These are phyloP conservation scores for Lagopus leucura DNA, from an alignment of 2,113 vertebrate species.

Conservation along the genomic window DNA sequence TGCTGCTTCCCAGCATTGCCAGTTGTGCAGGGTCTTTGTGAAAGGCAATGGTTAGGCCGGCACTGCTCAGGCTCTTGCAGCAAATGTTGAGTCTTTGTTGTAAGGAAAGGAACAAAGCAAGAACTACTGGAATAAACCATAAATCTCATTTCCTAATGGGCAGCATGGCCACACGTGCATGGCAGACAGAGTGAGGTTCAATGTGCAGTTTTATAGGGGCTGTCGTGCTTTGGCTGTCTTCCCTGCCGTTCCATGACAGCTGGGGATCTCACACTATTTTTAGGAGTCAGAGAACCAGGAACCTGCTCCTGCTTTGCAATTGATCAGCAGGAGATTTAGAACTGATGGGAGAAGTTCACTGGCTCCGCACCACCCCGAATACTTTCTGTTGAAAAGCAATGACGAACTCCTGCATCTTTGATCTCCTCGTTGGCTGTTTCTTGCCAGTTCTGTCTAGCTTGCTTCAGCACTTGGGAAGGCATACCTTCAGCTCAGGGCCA, in stretches of 20 bases:
- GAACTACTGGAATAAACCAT: not conserved
- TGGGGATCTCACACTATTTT: not conserved
- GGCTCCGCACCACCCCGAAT: not conserved
- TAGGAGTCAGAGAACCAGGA: not conserved
- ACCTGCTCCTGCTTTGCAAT: not conserved
- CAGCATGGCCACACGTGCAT: not conserved
- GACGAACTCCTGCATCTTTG: not conserved
- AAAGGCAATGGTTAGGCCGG: not conserved
- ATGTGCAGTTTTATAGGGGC: not conserved
- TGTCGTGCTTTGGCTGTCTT: not conserved
- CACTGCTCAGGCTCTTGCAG: not conserved
- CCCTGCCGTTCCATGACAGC: not conserved
- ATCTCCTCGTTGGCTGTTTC: not conserved
- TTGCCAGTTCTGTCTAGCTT: not conserved
- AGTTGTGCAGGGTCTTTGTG: not conserved
- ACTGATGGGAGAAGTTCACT: not conserved
- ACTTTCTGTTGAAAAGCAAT: not conserved
- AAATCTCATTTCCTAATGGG: not conserved
- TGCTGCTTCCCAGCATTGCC: fast-evolving
- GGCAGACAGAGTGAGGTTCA: not conserved
- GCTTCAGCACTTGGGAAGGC: not conserved
- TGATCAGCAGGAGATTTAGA: not conserved
- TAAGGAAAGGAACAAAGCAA: not conserved
- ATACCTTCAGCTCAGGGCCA: not conserved
- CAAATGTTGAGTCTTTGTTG: not conserved